Evolutionary conservation across 2,888 invertebrate genomes (phyloP).

Genomic region (Drosophila pegasa): DNA sequence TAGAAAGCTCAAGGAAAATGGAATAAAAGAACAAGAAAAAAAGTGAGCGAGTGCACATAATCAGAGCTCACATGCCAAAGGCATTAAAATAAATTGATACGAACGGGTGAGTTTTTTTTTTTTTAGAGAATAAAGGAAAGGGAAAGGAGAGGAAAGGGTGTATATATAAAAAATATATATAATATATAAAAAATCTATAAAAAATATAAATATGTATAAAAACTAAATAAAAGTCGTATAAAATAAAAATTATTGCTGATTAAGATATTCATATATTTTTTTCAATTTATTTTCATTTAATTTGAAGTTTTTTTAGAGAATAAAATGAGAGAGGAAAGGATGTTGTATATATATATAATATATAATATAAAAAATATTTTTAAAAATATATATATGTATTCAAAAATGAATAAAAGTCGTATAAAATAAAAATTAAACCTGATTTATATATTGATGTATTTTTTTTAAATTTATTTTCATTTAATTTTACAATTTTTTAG

Average conservation of each 20-base stretch:
- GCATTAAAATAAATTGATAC: conserved; percentile 77
- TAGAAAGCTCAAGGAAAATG: conserved; percentile 43
- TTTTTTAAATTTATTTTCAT: too few species aligned
- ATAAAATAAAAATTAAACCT: too few species aligned
- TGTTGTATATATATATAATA: neutral
- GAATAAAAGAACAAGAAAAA: conserved; percentile 20
- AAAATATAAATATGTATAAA: neutral
- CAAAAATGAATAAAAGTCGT: too few species aligned
- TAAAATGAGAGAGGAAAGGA: neutral
- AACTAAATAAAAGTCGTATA: too few species aligned
- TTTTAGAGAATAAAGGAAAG: neutral
- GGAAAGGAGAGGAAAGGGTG: neutral
- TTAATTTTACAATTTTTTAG: neutral
- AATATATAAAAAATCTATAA: too few species aligned
- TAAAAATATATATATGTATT: neutral
- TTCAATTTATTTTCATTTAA: too few species aligned
- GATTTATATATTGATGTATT: too few species aligned
- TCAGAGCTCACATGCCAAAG: conserved; percentile 29
- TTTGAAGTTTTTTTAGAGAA: too few species aligned
- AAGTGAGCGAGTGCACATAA: conserved; percentile 15
- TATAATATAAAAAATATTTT: neutral
- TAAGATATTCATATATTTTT: too few species aligned
- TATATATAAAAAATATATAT: too few species aligned
- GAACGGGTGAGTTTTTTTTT: conserved; percentile 17
- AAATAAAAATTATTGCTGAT: too few species aligned